Evolutionary conservation across 1,140 invertebrate genomes (phyloP), one percentile per base, ranked within the genome.

Genomic region (Epicauta chinensis): DNA sequence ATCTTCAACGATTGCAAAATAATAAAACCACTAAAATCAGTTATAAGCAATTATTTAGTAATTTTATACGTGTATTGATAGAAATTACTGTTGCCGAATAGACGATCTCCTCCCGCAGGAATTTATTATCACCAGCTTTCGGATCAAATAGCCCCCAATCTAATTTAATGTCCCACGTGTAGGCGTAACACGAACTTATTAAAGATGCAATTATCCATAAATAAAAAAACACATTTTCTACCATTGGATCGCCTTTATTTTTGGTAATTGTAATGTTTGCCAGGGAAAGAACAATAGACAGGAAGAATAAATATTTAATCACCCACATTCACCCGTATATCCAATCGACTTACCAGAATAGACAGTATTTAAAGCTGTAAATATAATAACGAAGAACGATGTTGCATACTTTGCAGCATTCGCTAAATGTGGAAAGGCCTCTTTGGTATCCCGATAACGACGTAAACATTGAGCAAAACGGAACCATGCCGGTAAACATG

Each of bases 341-440:
- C n/a, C n/a, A n/a, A n/a, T n/a, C n/a, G 13, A 71, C 68, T 75
- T 71, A 87, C 85, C 75, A 73, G 75, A 73, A 63, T 84, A 76
- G 57, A 78, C 75, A 45, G 72, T 78, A 63, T 84, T 81, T 3
- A 98, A 70, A 0, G 89, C 85, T 3, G 86, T 80, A 68, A 95
- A 92, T 14, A 91, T 77, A 3, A 97, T 89, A 3, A 97, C 94
- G 49, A 98, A 83, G 75, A 98, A 98, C 0, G 95, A 94, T 0
- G 95, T 98, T 0, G 93, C 90, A 73, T 99, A 99, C 77, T 99
- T 99, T 39, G 91, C 93, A 13, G 97, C 97, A 74, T 99, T 99
- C 0, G 89, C 91, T 30, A 94, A 73, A 75, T 99, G 96, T 0
- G 95, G 96, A 73, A 97, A 97, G 1, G 86, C 87, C 65, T 97